Conservation (phyloP, 2,113 vertebrate species). For the Donacobius atricapilla region DNA sequence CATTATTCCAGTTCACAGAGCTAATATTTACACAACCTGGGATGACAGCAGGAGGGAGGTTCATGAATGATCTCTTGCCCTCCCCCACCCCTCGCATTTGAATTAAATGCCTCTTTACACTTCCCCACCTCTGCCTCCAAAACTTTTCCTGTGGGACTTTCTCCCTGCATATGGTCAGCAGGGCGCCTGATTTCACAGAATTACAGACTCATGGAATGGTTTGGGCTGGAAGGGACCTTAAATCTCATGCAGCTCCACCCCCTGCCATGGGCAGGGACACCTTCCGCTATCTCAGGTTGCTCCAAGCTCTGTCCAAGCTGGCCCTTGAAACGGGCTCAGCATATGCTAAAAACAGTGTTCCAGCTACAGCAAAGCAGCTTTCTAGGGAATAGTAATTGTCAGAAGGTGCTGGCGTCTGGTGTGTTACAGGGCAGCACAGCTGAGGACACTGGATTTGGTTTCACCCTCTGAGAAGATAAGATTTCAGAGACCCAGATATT, state of each 20-base stretch:
- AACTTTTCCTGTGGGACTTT: not conserved
- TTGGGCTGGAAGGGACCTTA: not conserved
- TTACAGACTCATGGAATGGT: not conserved
- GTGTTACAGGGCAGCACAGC: not conserved
- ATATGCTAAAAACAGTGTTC: not conserved
- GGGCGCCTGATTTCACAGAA: not conserved
- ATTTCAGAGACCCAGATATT: not conserved
- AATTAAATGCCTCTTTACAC: constrained; percentile 3
- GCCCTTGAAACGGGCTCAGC: not conserved
- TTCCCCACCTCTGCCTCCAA: not conserved
- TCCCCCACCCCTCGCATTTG: not conserved
- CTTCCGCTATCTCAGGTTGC: not conserved
- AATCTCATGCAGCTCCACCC: not conserved
- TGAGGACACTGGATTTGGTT: not conserved
- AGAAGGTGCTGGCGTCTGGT: not conserved
- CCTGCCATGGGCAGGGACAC: not conserved
- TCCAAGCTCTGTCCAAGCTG: not conserved
- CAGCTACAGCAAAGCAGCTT: not conserved
- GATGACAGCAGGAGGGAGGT: constrained; percentile 9
- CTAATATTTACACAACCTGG: constrained; percentile 40
- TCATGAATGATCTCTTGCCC: not conserved
- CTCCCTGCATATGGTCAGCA: not conserved
- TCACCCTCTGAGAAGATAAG: not conserved
- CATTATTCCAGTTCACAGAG: constrained; percentile 35
- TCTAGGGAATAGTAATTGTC: not conserved